Evolutionary conservation across 1,140 invertebrate genomes (phyloP).

Genomic region (Coelopa frigida): DNA sequence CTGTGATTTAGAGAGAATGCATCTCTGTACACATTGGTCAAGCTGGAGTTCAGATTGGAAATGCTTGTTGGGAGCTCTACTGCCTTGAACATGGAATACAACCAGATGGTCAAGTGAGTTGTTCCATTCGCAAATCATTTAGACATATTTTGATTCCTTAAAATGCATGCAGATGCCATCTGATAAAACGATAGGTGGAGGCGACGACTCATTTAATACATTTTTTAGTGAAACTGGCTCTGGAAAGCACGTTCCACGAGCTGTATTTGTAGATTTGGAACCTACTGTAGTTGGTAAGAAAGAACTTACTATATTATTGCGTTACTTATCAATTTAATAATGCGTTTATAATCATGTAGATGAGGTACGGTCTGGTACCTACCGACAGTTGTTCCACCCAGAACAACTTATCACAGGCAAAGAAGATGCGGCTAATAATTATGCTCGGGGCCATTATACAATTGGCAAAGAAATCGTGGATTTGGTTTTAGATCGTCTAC

Average conservation of each 20-base stretch:
- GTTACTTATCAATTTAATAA: neutral
- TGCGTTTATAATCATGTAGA: constrained; percentile 25
- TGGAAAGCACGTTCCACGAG: constrained; percentile 79
- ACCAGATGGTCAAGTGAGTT: constrained; percentile 58
- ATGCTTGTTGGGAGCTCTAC: constrained; percentile 59
- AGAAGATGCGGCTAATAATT: constrained; percentile 87
- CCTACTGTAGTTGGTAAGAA: constrained; percentile 66
- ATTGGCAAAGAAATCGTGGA: constrained; percentile 85
- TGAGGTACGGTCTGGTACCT: constrained; percentile 77
- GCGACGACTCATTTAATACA: constrained; percentile 74
- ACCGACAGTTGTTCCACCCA: constrained; percentile 78
- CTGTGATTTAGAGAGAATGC: constrained; percentile 50
- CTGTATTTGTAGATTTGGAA: constrained; percentile 81
- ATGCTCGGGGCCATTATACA: constrained; percentile 84
- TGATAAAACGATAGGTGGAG: constrained; percentile 61
- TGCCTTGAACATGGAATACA: constrained; percentile 73
- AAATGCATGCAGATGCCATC: constrained; percentile 74
- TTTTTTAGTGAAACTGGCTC: constrained; percentile 84
- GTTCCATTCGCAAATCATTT: too few relatives aligned
- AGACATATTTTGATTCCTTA: too few relatives aligned
- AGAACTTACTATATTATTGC: neutral
- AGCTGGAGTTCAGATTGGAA: constrained; percentile 69
- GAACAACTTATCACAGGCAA: constrained; percentile 80
- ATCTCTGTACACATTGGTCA: constrained; percentile 69
- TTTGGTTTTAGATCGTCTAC: constrained; percentile 67